Percentiles rank a stretch among this genome's conserved stretches.
Evolutionary conservation across 2,888 invertebrate genomes (phyloP).

Genomic region (Lumbricus terrestris): DNA sequence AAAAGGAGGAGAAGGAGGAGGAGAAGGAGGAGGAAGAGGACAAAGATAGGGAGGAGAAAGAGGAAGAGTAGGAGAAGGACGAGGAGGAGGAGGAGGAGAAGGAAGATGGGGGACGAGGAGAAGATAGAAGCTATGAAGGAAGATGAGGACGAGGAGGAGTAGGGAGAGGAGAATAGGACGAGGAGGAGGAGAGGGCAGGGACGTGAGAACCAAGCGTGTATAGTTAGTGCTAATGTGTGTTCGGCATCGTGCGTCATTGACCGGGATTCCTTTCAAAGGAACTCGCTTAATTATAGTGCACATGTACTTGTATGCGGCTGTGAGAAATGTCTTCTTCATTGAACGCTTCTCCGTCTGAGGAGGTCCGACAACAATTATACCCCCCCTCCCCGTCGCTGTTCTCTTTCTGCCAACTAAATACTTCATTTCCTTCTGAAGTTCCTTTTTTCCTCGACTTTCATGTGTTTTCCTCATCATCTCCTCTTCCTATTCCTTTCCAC

Average conservation of each 20-base stretch:
- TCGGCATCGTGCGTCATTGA: not conserved
- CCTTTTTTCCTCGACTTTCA: not conserved
- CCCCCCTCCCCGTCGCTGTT: not conserved
- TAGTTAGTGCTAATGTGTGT: not conserved
- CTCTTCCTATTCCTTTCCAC: no score
- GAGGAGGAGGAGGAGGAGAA: no score
- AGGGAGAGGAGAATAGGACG: no score
- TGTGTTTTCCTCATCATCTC: no score
- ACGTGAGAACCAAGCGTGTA: not conserved
- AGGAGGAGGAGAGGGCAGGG: not conserved
- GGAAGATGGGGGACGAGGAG: no score
- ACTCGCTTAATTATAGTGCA: not conserved
- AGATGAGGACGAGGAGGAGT: no score
- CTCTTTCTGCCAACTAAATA: not conserved
- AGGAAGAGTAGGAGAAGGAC: no score
- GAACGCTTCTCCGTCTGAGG: not conserved
- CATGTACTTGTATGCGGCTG: not conserved
- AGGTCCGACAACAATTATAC: no score
- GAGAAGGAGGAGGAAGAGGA: no score
- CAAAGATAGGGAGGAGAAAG: no score
- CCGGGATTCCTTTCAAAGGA: not conserved
- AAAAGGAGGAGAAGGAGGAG: not conserved
- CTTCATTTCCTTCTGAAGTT: not conserved
- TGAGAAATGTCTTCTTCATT: not conserved
- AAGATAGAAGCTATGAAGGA: no score